These are phyloP conservation scores for Calameuta pallipes DNA, from an alignment of 2,888 invertebrate species.

Conservation along the genomic window DNA sequence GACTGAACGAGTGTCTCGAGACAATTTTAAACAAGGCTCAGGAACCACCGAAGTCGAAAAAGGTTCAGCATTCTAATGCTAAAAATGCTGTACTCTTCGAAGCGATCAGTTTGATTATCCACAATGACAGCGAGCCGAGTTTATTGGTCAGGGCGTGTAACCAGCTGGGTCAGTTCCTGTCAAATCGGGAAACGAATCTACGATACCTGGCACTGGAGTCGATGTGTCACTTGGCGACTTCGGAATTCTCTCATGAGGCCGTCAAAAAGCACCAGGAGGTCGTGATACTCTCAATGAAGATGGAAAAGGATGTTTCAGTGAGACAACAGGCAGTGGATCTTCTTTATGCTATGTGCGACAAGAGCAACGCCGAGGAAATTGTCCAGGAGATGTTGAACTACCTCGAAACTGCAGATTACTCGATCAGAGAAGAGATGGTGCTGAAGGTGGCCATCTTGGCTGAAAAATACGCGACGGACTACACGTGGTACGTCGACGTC, in stretches of 20 bases:
- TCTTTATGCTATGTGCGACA: slow-evolving; percentile 99
- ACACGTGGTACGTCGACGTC: slow-evolving; percentile 99
- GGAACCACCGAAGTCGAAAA: slow-evolving; percentile 99
- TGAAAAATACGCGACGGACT: slow-evolving; percentile 99
- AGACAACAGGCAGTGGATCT: slow-evolving; percentile 98
- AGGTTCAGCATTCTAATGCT: slow-evolving; percentile 99
- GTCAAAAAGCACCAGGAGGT: slow-evolving; percentile 99
- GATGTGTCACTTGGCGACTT: slow-evolving; percentile 99
- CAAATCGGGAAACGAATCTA: slow-evolving; percentile 96
- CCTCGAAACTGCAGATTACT: slow-evolving; percentile 98
- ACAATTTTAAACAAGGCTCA: slow-evolving; percentile 99
- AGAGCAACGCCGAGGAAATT: slow-evolving; percentile 98
- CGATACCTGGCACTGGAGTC: slow-evolving; percentile 98
- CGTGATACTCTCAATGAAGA: slow-evolving; percentile 98
- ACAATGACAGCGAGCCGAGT: slow-evolving; percentile 98
- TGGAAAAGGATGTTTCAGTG: slow-evolving; percentile 98
- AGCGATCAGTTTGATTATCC: slow-evolving; percentile 99
- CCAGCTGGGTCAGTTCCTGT: slow-evolving; percentile 97
- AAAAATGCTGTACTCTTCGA: slow-evolving; percentile 99
- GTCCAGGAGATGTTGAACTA: slow-evolving; percentile 99
- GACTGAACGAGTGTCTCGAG: slow-evolving; percentile 97
- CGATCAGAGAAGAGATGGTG: slow-evolving; percentile 99
- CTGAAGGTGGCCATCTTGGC: slow-evolving; percentile 98
- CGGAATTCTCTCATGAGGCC: slow-evolving; percentile 99
- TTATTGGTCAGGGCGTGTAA: slow-evolving; percentile 97